Base-by-base conservation (phyloP, 2,888 invertebrate genomes). In the Rhopalosiphum nymphaeae region DNA sequence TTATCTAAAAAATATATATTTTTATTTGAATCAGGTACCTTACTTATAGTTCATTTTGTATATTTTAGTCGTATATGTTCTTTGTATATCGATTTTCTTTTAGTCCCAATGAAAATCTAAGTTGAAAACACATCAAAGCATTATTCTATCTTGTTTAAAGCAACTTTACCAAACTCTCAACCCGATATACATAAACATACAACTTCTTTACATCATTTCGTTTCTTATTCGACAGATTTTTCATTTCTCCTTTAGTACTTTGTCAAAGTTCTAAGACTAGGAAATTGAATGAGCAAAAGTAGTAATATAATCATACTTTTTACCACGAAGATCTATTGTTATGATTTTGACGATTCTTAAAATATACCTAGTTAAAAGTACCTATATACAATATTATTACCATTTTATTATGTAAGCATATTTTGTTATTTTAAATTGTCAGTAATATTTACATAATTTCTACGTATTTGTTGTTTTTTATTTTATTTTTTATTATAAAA, bases 111-210 rank as follows among this genome's bases (percentile, higher is more conserved):
- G 85, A 56, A 57, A 91, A 85, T 91, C 57, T 21, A n/a, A 91
- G 44, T 91, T 56, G 91, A 57, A 85, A 91, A 91, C 85, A 91
- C 56, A 91, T 91, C 85, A 91, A 91, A 91, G 85, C n/a, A 44
- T 56, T 91, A 89, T 56, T 56, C 29, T 21, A 46, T 91, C 26
- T 91, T 78, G 90, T 67, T 91, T 67, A 49, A 36, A 67, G 91
- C 78, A 78, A 91, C 91, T 91, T 91, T 29, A 29, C 78, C 67
- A 29, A 78, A 86, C 57, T 78, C 89, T 89, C 89, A 29, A 89
- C 57, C 57, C 29, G 13, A 4, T 67, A 49, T 67, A 78, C 26
- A 91, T 42, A 91, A 36, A 56, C 49, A 53, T 56, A n/a, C 25
- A 53, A 56, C 42, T 29, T 85, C 29, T 91, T 67, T 49, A 56